Base-by-base conservation (phyloP, 2,113 vertebrate species). In the Cairina moschata region DNA sequence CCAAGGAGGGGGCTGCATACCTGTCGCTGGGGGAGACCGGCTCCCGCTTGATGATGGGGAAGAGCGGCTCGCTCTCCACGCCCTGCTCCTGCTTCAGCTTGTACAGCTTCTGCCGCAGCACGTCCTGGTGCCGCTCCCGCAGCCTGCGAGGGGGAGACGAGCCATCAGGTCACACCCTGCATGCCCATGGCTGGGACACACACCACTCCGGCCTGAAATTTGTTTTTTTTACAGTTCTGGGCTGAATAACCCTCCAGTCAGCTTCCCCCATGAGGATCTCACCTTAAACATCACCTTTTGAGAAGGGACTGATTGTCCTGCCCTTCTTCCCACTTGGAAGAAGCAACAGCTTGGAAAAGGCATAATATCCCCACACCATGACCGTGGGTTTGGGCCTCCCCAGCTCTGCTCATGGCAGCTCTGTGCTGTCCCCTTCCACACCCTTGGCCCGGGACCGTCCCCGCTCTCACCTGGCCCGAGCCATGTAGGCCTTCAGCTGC, bases 41-140 rank as follows among this genome's bases (percentile, higher is more conserved):
- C 90, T 99, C 99, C 82, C 95, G 98, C 97, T 99, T 99, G 83
- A 99, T 98, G 93, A 99, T 99, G 90, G 99, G 99, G 94, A 99
- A 99, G 12, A 99, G 98, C 0, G 99, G 99, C 44, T 99, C 99
- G 0, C 99, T 99, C 96, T 99, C 99, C 90, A 99, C 99, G 0
- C 99, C 99, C 92, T 99, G 99, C 96, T 99, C 99, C 97, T 99
- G 99, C 95, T 99, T 99, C 92, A 99, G 94, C 91, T 99, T 99
- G 97, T 99, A 99, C 59, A 99, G 98, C 85, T 99, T 99, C 97
- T 99, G 99, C 11, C 99, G 98, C 93, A 99, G 97, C 74, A 99
- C 99, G 0, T 99, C 99, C 97, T 99, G 99, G 96, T 99, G 99
- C 36, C 99, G 98, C 96, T 99, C 99, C 16, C 99, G 98, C 83